Conservation (phyloP, 2,113 vertebrate genomes). For the Arizona elegans region DNA sequence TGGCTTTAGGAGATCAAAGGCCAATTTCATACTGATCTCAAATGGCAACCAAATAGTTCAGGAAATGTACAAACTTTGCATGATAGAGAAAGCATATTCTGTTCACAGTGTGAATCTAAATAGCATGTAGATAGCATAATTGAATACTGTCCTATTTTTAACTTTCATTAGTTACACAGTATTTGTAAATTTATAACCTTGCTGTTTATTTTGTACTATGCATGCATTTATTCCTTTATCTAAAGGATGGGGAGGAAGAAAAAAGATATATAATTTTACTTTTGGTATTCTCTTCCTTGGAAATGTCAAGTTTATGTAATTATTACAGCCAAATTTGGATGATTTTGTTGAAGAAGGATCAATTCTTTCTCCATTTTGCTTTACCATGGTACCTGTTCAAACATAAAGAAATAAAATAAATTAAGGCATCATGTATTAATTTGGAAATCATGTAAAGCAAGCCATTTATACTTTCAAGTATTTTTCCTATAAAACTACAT, state of each 20-base stretch:
- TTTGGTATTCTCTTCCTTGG: slow-evolving; percentile 91
- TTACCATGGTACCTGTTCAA: slow-evolving; percentile 71
- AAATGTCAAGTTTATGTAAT: slow-evolving; percentile 80
- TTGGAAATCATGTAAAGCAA: not conserved
- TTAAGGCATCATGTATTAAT: not conserved
- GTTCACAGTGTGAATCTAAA: not conserved
- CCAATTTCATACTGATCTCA: not conserved
- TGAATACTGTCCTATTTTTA: not conserved
- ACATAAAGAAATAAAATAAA: slow-evolving; percentile 15
- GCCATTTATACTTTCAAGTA: not conserved
- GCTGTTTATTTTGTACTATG: not conserved
- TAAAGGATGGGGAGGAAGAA: not conserved
- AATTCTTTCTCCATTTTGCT: slow-evolving; percentile 76
- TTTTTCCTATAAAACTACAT: not conserved
- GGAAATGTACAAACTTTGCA: not conserved
- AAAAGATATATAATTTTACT: slow-evolving; percentile 61
- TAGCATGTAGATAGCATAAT: not conserved
- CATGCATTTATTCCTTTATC: not conserved
- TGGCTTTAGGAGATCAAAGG: not conserved
- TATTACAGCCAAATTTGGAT: slow-evolving; percentile 74
- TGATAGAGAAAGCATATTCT: not conserved
- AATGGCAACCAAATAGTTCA: not conserved
- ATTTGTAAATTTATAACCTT: not conserved
- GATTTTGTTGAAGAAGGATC: slow-evolving; percentile 73
- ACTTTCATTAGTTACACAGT: not conserved